Evolutionary conservation across 2,113 vertebrate species (phyloP), one percentile per base, ranked within the genome.

Genomic region (Centropristis striata): DNA sequence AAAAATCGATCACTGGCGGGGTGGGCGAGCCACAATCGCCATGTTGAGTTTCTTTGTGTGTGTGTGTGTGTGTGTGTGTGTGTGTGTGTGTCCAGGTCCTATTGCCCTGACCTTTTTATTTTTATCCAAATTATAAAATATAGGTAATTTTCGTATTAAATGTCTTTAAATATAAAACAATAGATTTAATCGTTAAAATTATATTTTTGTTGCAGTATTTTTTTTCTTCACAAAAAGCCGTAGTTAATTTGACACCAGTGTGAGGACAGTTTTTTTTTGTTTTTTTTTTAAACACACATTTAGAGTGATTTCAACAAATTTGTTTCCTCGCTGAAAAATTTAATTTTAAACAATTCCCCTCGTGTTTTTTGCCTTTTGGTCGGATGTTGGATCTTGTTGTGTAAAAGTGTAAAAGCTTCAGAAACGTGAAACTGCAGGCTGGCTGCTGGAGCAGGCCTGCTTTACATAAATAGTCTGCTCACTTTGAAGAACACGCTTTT

Each of bases 401-500:
- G n/a, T 55, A 51, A 61, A 75, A 76, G 46, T 39, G 32, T 16
- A 25, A 39, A 50, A n/a, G 28, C 70, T 73, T 60, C 18, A 66
- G 36, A 80, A 79, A 60, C 66, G 16, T 81, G 1, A 82, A 78
- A 85, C 83, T 83, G 71, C 73, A 79, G 76, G 36, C 74, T 76
- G 86, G 51, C 71, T 82, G 74, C 76, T 61, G 69, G 50, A 80
- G 63, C 67, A 53, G 72, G 64, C 68, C 77, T 66, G 18, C 28
- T 90, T 84, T 82, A 51, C 82, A 84, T 86, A 91, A 87, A 87
- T 39, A 39, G 78, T 90, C 78, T 67, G 86, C 65, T 77, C 81
- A 87, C 84, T 92, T 90, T 91, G 78, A 90, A 91, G 57, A 70
- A 83, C 78, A 93, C 90, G 86, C 85, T 92, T 92, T 91, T 84